Percentiles rank a stretch among this genome's conserved stretches.
Evolutionary conservation across 2,797 vertebrate species (phyloP).

Genomic region (Anolis apletophallus): DNA sequence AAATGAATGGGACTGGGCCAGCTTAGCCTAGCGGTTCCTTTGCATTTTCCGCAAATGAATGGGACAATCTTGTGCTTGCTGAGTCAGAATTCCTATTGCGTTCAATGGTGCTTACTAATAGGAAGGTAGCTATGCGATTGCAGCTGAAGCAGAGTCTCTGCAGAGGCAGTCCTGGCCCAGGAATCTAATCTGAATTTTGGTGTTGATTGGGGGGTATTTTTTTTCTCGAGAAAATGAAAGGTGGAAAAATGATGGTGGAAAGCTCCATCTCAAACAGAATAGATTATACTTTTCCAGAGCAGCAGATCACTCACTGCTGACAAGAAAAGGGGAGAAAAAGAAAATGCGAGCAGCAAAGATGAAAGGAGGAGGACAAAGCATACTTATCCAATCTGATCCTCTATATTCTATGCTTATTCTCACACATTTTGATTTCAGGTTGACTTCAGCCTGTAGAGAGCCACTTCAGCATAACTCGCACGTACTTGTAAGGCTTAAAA

Average conservation of each 20-base stretch:
- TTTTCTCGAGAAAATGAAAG: not conserved
- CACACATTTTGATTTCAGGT: conserved; percentile 53
- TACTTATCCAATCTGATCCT: conserved; percentile 31
- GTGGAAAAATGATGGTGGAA: not conserved
- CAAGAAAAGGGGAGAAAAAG: not conserved
- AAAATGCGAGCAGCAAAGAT: not conserved
- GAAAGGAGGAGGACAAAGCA: conserved; percentile 13
- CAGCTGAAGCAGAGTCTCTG: not conserved
- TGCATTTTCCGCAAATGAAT: too few species aligned
- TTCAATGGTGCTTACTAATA: not conserved
- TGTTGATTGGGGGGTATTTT: not conserved
- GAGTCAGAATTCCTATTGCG: not conserved
- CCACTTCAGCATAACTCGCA: conserved; percentile 49
- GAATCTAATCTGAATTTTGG: not conserved
- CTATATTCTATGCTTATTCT: conserved; percentile 35
- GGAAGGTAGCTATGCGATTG: not conserved
- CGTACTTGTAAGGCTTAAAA: conserved; percentile 37
- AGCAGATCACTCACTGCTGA: not conserved
- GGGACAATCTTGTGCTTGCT: too few species aligned
- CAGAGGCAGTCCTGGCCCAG: not conserved
- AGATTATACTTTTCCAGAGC: not conserved
- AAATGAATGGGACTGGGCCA: too few species aligned
- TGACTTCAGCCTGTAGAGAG: conserved; percentile 50
- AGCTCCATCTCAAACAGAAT: not conserved
- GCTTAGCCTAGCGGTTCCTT: too few species aligned